Base-by-base conservation (phyloP, 2,797 vertebrate species). In the Emys orbicularis region DNA sequence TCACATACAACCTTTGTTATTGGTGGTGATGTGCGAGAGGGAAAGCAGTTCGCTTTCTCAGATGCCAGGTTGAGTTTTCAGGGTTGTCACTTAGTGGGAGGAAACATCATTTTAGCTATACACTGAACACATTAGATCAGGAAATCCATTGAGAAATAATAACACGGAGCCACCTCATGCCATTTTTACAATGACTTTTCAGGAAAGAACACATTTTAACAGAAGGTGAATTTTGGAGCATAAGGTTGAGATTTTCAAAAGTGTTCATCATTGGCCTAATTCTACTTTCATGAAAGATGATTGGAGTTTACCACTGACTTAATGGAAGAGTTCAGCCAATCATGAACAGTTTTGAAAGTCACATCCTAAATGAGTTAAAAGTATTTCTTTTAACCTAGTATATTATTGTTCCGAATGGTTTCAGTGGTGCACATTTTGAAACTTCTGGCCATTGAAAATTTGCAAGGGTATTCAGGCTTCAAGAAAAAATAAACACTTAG, bases 201-300 rank as follows among this genome's bases (percentile, higher is more conserved):
- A 77, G 74, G 41, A 87, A 12, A 49, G 82, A 49, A 4, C 34
- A 3, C 8, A n/a, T 68, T 86, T 89, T 83, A 86, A 37, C 87
- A 88, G 72, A 79, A 95, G 27, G 37, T 81, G 6, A 31, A 23
- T 91, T 94, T 87, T 90, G 44, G n/a, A 87, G 52, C 25, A 90
- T 90, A 54, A 37, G 2, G 81, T 49, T 41, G 77, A 54, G 19
- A 89, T 82, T 92, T 94, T 88, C 47, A 10, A 47, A 57, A 83
- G 47, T 47, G 41, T 88, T 90, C 79, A 83, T 83, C 15, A 57
- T 92, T 44, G 27, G 88, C 56, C 49, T 90, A 84, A 18, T 90
- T 57, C 59, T 90, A 6, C 2, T 76, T 89, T 19, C 56, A 29
- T 84, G n/a, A 34, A 53, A 61, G 87, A 76, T 50, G 50, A 11